These are phyloP conservation scores for Lateolabrax maculatus DNA, from an alignment of 2,797 vertebrate species.

Conservation along the genomic window DNA sequence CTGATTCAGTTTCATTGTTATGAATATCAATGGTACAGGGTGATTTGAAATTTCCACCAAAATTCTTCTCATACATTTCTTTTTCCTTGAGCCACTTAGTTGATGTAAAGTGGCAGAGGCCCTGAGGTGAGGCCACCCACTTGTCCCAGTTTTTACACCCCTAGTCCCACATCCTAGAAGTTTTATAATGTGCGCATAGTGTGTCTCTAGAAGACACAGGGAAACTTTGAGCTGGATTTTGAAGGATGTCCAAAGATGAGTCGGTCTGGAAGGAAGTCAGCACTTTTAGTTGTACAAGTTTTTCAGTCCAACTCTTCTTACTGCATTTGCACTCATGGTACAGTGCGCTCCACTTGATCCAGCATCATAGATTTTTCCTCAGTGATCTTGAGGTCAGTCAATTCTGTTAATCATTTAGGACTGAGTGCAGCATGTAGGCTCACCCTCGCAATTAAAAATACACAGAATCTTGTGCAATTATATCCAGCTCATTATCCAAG, in stretches of 20 bases:
- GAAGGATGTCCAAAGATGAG: constrained; percentile 46
- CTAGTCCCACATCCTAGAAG: constrained; percentile 36
- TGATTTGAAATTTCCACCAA: constrained; percentile 24
- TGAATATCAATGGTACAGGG: constrained; percentile 11
- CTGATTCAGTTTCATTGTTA: constrained; percentile 18
- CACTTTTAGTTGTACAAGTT: constrained; percentile 48
- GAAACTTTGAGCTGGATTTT: constrained; percentile 49
- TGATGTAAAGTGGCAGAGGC: constrained; percentile 61
- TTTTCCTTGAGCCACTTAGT: constrained; percentile 52
- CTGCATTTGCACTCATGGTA: constrained; percentile 14
- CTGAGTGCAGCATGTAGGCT: constrained; percentile 35
- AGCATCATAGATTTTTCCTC: constrained; percentile 64
- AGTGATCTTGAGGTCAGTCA: constrained; percentile 56
- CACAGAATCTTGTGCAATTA: constrained; percentile 17
- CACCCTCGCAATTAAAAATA: constrained; percentile 25
- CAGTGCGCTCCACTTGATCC: constrained; percentile 38
- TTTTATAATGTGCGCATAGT: constrained; percentile 52
- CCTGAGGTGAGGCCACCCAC: constrained; percentile 68
- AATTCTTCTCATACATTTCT: constrained; percentile 27
- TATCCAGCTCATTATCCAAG: not conserved
- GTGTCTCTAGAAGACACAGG: constrained; percentile 38
- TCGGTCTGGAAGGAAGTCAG: constrained; percentile 43
- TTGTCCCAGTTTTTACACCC: constrained; percentile 64
- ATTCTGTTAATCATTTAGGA: constrained; percentile 58
- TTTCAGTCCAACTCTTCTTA: constrained; percentile 20